Base-by-base conservation (phyloP, 2,797 vertebrate genomes). In the Zalophus californianus region DNA sequence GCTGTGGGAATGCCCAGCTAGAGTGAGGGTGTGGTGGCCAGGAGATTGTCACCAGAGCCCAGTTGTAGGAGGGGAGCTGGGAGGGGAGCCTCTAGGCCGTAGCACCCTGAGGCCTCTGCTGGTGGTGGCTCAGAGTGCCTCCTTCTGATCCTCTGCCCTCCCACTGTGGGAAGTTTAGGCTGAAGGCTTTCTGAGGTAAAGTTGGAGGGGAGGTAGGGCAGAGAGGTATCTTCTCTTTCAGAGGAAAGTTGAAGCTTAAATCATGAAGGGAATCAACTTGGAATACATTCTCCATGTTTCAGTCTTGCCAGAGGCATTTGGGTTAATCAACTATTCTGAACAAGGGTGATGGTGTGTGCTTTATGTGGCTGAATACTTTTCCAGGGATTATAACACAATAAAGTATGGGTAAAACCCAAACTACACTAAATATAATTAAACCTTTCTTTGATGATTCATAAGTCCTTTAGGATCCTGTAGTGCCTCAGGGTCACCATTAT, bases 361-460 rank as follows among this genome's bases (percentile, higher is more conserved):
- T 2, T 44, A 38, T 2, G 3, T 2, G 7, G 66, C 48, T 58
- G 60, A 62, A 73, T 66, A 35, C 56, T 91, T 96, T 88, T 66
- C 29, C 48, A 89, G 90, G 48, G 52, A 94, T 94, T 90, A 60
- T 68, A 78, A 78, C 85, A 85, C 78, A 80, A 66, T 79, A 27
- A 96, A 58, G 48, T 58, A 73, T 56, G 54, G 52, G 85, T 73
- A 88, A 92, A 94, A 94, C 50, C 48, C 41, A 87, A 96, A 86
- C 54, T 68, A 16, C 35, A 10, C 60, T 48, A 86, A 91, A 94
- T 73, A 60, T 66, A 96, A 94, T 88, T 72, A 96, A 96, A 96
- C 16, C n/a, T 96, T 75, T 91, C 56, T 96, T 78, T 97, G 94
- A 97, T 94, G 96, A 97, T 50, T 96, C 85, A 79, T 56, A 50